Base-by-base conservation (phyloP, 2,797 vertebrate genomes). In the Selene dorsalis region DNA sequence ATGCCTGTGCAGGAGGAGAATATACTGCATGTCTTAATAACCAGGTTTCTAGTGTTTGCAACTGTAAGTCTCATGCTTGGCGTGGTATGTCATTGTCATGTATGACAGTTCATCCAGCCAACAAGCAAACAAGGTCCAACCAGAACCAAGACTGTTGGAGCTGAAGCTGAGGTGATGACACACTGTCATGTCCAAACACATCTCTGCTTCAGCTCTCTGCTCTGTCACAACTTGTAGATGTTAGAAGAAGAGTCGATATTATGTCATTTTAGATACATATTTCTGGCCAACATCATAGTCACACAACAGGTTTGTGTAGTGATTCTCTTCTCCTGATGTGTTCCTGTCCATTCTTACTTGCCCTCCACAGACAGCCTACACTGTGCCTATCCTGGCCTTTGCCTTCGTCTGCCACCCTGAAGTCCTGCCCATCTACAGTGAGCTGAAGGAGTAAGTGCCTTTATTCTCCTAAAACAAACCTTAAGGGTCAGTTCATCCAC, bases 401-500 rank as follows among this genome's bases (percentile, higher is more conserved):
- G 97, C 98, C 43, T 99, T 99, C 32, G 98, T 99, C 83, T 99
- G 98, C 91, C 98, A 99, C 67, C 98, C 98, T 0, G 98, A 99
- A 84, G 96, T 99, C 62, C 95, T 99, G 84, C 98, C 98, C 32
- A 98, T 99, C 94, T 99, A 99, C 96, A 99, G 97, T 60, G 98
- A 99, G 92, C 96, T 99, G 26, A 99, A 97, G 96, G 96, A 97
- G 98, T 99, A 93, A 96, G 97, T 83, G 1, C 3, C 1, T 3
- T 61, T 28, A 7, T 2, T 6, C 12, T 47, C 12, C 12, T 62
- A 20, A 62, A 53, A 41, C 1, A 73, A 66, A 26, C 18, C 17
- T 53, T 32, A 43, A 48, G 24, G 22, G 0, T 57, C 24, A 32
- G 9, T 59, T 41, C 7, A 38, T 12, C 3, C 17, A 22, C 32